These are phyloP conservation scores for Cheiracanthium punctorium DNA, from an alignment of 2,888 invertebrate species.

Conservation along the genomic window DNA sequence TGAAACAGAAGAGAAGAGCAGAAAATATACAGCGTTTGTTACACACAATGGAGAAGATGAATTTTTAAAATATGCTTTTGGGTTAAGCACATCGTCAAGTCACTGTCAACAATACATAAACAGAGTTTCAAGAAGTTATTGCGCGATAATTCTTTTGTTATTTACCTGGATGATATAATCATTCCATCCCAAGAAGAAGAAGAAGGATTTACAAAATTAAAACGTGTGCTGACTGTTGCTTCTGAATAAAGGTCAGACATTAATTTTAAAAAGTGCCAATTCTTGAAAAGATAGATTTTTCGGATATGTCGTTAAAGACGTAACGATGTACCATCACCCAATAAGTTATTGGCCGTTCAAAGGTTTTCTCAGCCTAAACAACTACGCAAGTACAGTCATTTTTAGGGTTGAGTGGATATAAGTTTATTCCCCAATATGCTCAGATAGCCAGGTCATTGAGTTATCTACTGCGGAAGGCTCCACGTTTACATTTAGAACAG, in stretches of 20 bases:
- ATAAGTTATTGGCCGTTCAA: no score
- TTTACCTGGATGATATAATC: conserved; percentile 24
- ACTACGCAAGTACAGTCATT: no score
- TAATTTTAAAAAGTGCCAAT: conserved; percentile 17
- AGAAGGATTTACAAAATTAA: not conserved
- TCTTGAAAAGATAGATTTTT: not conserved
- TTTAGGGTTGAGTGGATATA: no score
- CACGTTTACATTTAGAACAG: no score
- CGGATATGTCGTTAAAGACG: no score
- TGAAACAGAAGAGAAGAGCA: not conserved
- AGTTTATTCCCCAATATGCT: no score
- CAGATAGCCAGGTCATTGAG: no score
- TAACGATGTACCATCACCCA: no score
- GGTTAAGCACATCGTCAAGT: not conserved
- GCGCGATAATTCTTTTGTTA: not conserved
- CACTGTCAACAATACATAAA: not conserved
- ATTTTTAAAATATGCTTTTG: not conserved
- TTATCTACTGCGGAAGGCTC: no score
- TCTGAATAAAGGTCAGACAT: not conserved
- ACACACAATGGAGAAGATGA: not conserved
- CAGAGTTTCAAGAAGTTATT: not conserved
- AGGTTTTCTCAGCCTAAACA: no score
- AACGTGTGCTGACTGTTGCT: not conserved
- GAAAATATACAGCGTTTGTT: conserved; percentile 15
- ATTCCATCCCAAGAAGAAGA: not conserved